These are phyloP conservation scores for Erpornis zantholeuca DNA, from an alignment of 2,113 vertebrate genomes.

Conservation along the genomic window DNA sequence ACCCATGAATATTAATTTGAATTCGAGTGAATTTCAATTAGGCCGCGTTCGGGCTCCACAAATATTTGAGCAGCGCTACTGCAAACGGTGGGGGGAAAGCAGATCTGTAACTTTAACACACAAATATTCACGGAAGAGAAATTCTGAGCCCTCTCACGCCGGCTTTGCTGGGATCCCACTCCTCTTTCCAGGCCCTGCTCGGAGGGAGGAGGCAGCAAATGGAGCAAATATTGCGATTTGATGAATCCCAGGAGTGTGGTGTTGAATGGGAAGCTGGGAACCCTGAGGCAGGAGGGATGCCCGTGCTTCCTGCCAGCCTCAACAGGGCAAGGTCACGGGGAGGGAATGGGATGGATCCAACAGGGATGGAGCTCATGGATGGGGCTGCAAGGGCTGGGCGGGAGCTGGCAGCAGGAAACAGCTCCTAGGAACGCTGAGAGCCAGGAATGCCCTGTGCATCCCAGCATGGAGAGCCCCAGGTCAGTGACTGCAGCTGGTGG, in stretches of 20 bases:
- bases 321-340: rapidly evolving
- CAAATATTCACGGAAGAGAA: constrained; percentile 37
- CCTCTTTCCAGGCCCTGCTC: background rate
- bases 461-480: background rate
- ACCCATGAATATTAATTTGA: constrained; percentile 56
- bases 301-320: background rate
- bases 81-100: constrained; percentile 25
- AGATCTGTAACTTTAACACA: constrained; percentile 50
- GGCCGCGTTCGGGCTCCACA: constrained; percentile 1
- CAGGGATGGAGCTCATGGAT: background rate
- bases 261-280: background rate
- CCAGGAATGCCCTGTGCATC: rapidly evolving
- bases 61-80: constrained; percentile 53
- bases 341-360: background rate
- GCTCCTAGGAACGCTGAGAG: rapidly evolving
- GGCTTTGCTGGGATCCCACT: background rate
- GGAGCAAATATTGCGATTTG: background rate
- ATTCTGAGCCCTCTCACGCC: background rate
- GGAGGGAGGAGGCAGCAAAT: background rate
- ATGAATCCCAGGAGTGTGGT: background rate
- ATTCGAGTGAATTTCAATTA: constrained; percentile 58
- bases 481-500: background rate
- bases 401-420: background rate
- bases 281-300: rapidly evolving
- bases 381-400: background rate